phyloP scores from a whole-genome alignment of 1,140 invertebrate genomes.

The Arctopsyche grandis region DNA sequence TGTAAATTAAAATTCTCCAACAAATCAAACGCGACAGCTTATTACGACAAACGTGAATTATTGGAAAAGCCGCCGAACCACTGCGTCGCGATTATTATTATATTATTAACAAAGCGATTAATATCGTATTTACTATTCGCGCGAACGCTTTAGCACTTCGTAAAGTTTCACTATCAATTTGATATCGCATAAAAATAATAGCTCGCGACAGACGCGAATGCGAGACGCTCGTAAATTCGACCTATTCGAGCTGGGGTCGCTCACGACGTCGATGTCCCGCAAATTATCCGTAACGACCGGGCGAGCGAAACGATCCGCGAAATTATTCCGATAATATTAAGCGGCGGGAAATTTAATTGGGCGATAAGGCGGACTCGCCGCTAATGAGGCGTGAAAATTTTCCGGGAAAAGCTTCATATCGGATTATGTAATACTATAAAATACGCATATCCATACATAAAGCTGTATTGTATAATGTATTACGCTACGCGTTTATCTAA shows the following conservation, averaged over 20 bases:
- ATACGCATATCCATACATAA: too few species aligned
- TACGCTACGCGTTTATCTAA: conserved; percentile 2
- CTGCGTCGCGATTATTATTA: neutral
- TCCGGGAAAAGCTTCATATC: neutral
- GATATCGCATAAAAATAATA: neutral
- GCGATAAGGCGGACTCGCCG: neutral
- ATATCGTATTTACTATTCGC: too few species aligned
- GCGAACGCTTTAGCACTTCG: too few species aligned
- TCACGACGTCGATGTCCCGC: neutral
- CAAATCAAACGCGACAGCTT: neutral
- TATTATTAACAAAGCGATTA: neutral
- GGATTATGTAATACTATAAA: neutral
- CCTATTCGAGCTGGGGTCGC: neutral
- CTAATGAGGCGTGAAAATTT: conserved; percentile 12
- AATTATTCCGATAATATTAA: neutral
- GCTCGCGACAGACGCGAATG: neutral
- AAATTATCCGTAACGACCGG: neutral
- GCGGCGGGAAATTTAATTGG: neutral
- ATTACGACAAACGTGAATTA: neutral
- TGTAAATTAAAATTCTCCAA: neutral
- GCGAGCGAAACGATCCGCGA: neutral
- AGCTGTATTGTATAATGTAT: too few species aligned
- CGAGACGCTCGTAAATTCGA: neutral
- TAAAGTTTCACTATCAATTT: too few species aligned
- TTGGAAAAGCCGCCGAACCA: neutral